Conservation (phyloP, 37 sponge, comb jelly and placozoan genomes). For the Eunapius fragilis region DNA sequence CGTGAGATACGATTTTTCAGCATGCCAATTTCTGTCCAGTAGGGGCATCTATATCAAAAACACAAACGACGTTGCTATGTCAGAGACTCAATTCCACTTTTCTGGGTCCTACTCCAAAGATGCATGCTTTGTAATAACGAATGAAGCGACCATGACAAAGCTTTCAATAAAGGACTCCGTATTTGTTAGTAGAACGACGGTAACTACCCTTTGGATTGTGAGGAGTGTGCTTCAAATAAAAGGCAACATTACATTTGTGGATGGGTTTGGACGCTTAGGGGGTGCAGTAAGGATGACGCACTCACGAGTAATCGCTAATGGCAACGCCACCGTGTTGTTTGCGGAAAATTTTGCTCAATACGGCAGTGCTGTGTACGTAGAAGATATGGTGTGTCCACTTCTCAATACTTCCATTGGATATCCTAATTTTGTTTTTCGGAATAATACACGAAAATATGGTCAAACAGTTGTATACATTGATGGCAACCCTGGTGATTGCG, state of each 20-base stretch:
- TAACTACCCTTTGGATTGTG: background rate
- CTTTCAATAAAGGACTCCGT: background rate
- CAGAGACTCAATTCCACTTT: background rate
- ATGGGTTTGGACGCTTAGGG: background rate
- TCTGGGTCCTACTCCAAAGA: background rate
- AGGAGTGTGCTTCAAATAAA: background rate
- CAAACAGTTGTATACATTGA: background rate
- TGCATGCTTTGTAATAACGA: background rate
- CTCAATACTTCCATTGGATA: background rate
- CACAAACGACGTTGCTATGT: background rate
- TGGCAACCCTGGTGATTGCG: background rate
- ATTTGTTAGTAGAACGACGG: background rate
- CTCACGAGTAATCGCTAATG: background rate
- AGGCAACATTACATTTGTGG: background rate
- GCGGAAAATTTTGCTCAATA: background rate
- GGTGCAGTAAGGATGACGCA: background rate
- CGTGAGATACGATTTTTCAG: background rate
- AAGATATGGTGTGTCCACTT: background rate
- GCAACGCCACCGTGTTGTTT: background rate
- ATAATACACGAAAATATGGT: background rate
- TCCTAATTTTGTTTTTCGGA: background rate
- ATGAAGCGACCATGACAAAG: background rate
- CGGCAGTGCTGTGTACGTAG: conserved; percentile 6
- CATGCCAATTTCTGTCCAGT: background rate
- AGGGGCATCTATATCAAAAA: background rate